These are phyloP conservation scores for Ptiloglossa arizonensis DNA, from an alignment of 1,140 invertebrate genomes.

Conservation along the genomic window DNA sequence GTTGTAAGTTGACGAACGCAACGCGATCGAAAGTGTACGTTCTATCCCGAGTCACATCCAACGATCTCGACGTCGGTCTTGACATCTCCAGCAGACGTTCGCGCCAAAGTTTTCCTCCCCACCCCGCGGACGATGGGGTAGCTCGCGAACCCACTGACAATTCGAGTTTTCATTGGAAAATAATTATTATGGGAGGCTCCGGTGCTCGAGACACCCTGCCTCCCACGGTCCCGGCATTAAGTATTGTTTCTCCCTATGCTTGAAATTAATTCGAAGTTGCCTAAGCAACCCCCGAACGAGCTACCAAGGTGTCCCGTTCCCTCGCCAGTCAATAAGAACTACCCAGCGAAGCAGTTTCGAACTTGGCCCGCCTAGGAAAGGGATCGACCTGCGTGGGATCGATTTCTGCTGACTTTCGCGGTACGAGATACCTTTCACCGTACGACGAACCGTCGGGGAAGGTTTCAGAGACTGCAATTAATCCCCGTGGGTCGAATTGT, in stretches of 20 bases:
- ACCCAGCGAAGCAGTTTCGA: slow-evolving; percentile 79
- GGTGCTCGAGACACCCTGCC: slow-evolving; percentile 30
- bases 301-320: slow-evolving; percentile 68
- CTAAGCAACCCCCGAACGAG: slow-evolving; percentile 70
- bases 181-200: slow-evolving; percentile 58
- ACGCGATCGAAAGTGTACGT: slow-evolving; percentile 21
- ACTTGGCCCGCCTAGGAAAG: slow-evolving; percentile 71
- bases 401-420: slow-evolving; percentile 21
- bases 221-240: slow-evolving; percentile 48
- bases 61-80: slow-evolving; percentile 29
- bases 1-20: no score
- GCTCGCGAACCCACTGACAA: slow-evolving; percentile 20
- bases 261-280: slow-evolving; percentile 79
- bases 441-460: no score
- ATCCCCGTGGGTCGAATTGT: no score
- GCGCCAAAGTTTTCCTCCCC: slow-evolving; percentile 3
- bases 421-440: no score
- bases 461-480: no score
- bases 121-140: background rate
- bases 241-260: slow-evolving; percentile 76
- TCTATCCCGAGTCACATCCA: background rate
- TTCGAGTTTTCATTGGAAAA: slow-evolving; percentile 57
- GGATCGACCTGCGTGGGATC: slow-evolving; percentile 65
- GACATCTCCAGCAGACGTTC: slow-evolving; percentile 26
- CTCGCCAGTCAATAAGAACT: slow-evolving; percentile 78